phyloP scores from a whole-genome alignment of 2,797 vertebrate genomes.

The Serranus cabrilla region DNA sequence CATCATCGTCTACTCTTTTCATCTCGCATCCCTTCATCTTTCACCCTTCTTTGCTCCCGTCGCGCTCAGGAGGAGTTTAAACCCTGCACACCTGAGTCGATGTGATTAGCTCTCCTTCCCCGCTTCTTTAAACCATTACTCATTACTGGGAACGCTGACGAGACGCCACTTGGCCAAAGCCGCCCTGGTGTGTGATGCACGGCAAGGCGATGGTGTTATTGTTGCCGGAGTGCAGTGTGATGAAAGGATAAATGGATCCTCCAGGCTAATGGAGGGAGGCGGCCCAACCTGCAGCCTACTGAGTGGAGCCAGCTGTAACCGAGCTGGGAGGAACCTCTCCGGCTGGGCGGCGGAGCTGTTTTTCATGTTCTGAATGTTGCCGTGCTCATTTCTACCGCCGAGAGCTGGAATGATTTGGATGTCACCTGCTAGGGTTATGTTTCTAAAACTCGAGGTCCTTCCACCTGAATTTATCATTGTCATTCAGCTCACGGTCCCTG shows the following conservation, averaged over 20 bases:
- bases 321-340: slow-evolving; percentile 56
- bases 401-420: slow-evolving; percentile 67
- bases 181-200: slow-evolving; percentile 50
- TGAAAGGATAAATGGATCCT: slow-evolving; percentile 77
- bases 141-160: slow-evolving; percentile 51
- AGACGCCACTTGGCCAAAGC: slow-evolving; percentile 54
- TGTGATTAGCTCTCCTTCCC: slow-evolving; percentile 51
- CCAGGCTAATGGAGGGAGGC: slow-evolving; percentile 71
- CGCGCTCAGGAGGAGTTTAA: slow-evolving; percentile 43
- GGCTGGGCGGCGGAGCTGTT: slow-evolving; percentile 58
- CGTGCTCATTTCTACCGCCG: slow-evolving; percentile 60
- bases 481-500: slow-evolving; percentile 66
- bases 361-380: slow-evolving; percentile 78
- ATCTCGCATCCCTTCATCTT: slow-evolving; percentile 30
- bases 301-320: slow-evolving; percentile 76
- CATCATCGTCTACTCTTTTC: slow-evolving; percentile 29
- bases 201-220: slow-evolving; percentile 63
- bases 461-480: slow-evolving; percentile 76
- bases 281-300: slow-evolving; percentile 63
- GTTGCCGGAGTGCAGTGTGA: slow-evolving; percentile 64
- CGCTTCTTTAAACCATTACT: slow-evolving; percentile 57
- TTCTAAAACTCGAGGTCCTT: slow-evolving; percentile 72
- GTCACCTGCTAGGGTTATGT: slow-evolving; percentile 76
- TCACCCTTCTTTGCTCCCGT: slow-evolving; percentile 11
- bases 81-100: slow-evolving; percentile 38